These are phyloP conservation scores for Alectoris magna DNA, from an alignment of 2,797 vertebrate genomes.

Conservation along the genomic window DNA sequence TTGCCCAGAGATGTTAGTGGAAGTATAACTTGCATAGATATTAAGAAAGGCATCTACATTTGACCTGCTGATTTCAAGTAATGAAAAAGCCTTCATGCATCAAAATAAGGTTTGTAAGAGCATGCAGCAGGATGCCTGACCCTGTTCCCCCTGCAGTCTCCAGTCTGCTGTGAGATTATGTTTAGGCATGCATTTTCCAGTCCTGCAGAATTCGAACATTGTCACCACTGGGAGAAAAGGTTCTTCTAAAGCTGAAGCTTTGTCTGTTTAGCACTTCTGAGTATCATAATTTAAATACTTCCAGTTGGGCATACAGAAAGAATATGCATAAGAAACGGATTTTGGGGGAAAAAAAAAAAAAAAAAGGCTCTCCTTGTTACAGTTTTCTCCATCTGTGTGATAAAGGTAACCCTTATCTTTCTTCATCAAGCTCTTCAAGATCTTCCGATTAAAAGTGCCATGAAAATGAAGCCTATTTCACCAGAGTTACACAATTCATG, in stretches of 20 bases:
- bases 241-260: not conserved
- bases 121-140: not conserved
- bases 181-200: not conserved
- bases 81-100: not conserved
- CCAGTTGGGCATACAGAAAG: not conserved
- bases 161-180: not conserved
- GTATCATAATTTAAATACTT: constrained; percentile 1
- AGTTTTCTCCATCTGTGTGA: not conserved
- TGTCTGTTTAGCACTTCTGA: not conserved
- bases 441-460: not conserved
- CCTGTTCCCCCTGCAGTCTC: not conserved
- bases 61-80: not conserved
- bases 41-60: not conserved
- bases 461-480: not conserved
- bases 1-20: not conserved
- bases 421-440: not conserved
- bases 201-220: not conserved
- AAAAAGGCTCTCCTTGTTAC: not conserved
- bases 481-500: not conserved
- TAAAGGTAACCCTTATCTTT: not conserved
- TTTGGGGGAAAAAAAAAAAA: not conserved
- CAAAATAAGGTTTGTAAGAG: not conserved
- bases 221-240: not conserved
- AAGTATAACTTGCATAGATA: not conserved
- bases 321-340: not conserved